Conservation (phyloP, 1,140 invertebrate species). For the Diachasma alloeum region DNA sequence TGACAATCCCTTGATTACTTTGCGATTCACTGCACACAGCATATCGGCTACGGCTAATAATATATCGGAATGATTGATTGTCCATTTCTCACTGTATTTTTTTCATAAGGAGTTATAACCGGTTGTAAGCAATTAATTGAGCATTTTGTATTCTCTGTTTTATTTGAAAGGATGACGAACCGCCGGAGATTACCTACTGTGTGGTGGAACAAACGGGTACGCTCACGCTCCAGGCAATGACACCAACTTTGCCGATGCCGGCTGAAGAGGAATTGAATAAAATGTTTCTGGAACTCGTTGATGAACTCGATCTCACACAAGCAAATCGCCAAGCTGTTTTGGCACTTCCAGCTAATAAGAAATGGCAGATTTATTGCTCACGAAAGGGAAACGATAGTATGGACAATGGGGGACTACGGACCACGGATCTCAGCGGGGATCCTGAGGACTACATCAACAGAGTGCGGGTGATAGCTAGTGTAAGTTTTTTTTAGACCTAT, state of each 20-base stretch:
- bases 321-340: slow-evolving; percentile 93
- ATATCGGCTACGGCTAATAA: background rate
- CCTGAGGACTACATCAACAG: slow-evolving; percentile 91
- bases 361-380: slow-evolving; percentile 98
- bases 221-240: slow-evolving; percentile 84
- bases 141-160: background rate
- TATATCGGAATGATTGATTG: too few relatives aligned
- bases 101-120: too few relatives aligned
- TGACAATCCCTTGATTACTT: background rate
- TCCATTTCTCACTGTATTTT: too few relatives aligned
- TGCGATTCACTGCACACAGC: too few relatives aligned
- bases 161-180: slow-evolving; percentile 82
- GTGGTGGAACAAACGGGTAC: slow-evolving; percentile 88
- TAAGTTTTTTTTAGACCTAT: slow-evolving; percentile 60
- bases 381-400: slow-evolving; percentile 74
- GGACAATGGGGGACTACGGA: slow-evolving; percentile 67
- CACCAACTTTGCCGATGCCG: slow-evolving; percentile 90
- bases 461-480: slow-evolving; percentile 79
- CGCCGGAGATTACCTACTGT: slow-evolving; percentile 89
- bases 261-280: slow-evolving; percentile 89
- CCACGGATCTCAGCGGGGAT: slow-evolving; percentile 75
- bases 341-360: slow-evolving; percentile 90
- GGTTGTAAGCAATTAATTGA: too few relatives aligned
- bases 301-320: slow-evolving; percentile 92
- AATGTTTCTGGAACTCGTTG: slow-evolving; percentile 93